These are phyloP conservation scores for Anarhynchus alexandrinus DNA, from an alignment of 2,113 vertebrate species.

Conservation along the genomic window DNA sequence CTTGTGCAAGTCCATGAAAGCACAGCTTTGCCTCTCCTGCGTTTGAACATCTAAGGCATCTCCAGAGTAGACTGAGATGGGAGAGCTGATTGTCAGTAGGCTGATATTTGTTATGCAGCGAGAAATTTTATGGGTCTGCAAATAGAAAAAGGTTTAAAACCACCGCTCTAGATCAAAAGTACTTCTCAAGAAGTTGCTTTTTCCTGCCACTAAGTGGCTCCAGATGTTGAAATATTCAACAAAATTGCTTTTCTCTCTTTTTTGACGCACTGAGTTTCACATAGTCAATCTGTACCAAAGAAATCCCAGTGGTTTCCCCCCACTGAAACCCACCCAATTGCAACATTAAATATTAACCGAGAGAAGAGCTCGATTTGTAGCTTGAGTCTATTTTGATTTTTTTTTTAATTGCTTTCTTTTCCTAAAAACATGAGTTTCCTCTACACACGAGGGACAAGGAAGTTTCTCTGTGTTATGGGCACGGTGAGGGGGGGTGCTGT, in stretches of 20 bases:
- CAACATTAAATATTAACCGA: slow-evolving; percentile 62
- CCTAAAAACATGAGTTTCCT: background rate
- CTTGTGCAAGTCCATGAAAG: background rate
- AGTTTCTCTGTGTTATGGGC: background rate
- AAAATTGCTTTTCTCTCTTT: slow-evolving; percentile 24
- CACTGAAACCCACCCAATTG: background rate
- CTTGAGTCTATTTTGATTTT: background rate
- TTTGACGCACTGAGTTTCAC: slow-evolving; percentile 26
- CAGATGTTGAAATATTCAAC: slow-evolving; percentile 74
- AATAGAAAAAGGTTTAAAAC: slow-evolving; percentile 30
- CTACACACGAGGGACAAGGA: background rate
- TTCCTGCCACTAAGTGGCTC: slow-evolving; percentile 69
- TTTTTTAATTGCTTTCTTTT: background rate
- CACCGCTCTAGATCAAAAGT: slow-evolving; percentile 21
- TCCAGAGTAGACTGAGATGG: background rate
- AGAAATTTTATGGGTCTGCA: slow-evolving; percentile 3
- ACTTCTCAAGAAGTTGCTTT: slow-evolving; percentile 59
- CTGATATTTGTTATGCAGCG: background rate
- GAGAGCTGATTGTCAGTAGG: background rate
- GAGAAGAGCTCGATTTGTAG: background rate
- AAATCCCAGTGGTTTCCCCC: background rate
- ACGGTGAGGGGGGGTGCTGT: background rate
- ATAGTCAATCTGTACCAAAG: slow-evolving; percentile 8
- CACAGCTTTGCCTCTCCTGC: background rate
- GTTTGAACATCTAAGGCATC: background rate